phyloP scores from a whole-genome alignment of 2,888 invertebrate species.

The Nebria salina region DNA sequence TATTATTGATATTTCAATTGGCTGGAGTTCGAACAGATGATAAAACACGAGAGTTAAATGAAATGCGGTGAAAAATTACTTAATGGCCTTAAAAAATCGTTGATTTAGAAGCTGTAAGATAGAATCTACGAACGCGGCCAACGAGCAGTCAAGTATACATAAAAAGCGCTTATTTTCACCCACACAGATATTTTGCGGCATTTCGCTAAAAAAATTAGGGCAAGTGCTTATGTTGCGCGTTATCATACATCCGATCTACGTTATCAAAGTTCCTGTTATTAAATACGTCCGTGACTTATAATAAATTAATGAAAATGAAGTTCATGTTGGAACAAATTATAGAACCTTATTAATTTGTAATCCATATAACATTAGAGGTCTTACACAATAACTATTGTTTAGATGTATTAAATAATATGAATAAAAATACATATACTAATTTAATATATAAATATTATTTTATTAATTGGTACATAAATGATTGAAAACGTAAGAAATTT shows the following conservation, averaged over 20 bases:
- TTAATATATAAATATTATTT: too few species aligned
- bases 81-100: slow-evolving; percentile 10
- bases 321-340: neutral
- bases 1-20: neutral
- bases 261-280: slow-evolving; percentile 18
- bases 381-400: neutral
- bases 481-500: too few species aligned
- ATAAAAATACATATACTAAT: too few species aligned
- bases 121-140: neutral
- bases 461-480: too few species aligned
- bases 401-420: too few species aligned
- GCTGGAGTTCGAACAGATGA: neutral
- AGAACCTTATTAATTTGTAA: too few species aligned
- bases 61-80: slow-evolving; percentile 23
- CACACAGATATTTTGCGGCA: neutral
- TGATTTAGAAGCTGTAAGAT: neutral
- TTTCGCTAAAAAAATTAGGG: neutral
- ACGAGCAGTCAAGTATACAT: neutral
- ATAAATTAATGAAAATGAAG: slow-evolving; percentile 11
- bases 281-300: neutral
- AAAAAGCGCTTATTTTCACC: slow-evolving; percentile 21
- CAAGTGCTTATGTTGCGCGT: neutral
- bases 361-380: neutral
- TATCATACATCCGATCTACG: slow-evolving; percentile 19
- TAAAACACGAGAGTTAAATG: slow-evolving; percentile 6